Evolutionary conservation across 2,797 vertebrate species (phyloP).

Genomic region (Moxostoma hubbsi): DNA sequence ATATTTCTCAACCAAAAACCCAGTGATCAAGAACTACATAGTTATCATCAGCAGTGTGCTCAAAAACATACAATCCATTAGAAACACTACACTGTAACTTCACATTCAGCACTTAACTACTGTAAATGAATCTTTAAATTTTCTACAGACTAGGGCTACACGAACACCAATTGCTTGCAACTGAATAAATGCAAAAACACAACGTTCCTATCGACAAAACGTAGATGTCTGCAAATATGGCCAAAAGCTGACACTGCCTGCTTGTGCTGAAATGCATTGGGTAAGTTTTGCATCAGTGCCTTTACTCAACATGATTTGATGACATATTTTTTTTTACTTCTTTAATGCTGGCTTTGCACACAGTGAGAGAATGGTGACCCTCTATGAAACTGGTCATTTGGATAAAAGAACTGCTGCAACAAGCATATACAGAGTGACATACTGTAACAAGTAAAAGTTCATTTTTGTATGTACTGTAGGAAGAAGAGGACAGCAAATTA

Average conservation of each 20-base stretch:
- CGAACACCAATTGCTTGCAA: slow-evolving; percentile 40
- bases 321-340: neutral
- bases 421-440: slow-evolving; percentile 14
- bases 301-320: slow-evolving; percentile 3
- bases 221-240: slow-evolving; percentile 23
- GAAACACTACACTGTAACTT: neutral
- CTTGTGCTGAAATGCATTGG: slow-evolving; percentile 18
- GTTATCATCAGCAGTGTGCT: slow-evolving; percentile 8
- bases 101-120: slow-evolving; percentile 53
- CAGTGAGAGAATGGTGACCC: neutral
- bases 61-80: slow-evolving; percentile 29
- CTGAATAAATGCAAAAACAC: slow-evolving; percentile 32
- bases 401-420: slow-evolving; percentile 17
- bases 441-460: neutral
- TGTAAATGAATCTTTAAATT: slow-evolving; percentile 48
- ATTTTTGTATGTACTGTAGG: neutral
- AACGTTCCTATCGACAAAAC: slow-evolving; percentile 24
- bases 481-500: neutral
- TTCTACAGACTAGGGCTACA: slow-evolving; percentile 45
- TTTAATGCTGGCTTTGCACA: slow-evolving; percentile 30
- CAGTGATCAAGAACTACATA: slow-evolving; percentile 49
- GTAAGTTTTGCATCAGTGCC: slow-evolving; percentile 21
- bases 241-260: slow-evolving; percentile 30
- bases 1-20: slow-evolving; percentile 48
- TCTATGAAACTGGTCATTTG: neutral